These are phyloP conservation scores for Anthopleura sola DNA, from an alignment of 64 coral and sea anemone species.

Conservation along the genomic window DNA sequence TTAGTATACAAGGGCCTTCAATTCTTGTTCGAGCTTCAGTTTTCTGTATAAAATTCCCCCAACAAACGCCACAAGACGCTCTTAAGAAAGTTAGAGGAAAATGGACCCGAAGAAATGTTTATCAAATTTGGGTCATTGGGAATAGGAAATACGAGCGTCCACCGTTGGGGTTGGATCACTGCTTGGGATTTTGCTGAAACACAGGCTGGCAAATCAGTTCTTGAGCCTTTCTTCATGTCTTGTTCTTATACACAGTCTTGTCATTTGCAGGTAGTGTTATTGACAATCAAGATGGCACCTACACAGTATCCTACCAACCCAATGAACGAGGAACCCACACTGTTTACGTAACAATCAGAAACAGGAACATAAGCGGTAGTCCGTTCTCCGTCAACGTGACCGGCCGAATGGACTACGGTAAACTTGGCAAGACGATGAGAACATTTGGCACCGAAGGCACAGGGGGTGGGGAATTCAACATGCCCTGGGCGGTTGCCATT, in stretches of 20 bases:
- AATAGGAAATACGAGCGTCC: no score
- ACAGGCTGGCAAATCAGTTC: not conserved
- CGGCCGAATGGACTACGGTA: constrained; percentile 66
- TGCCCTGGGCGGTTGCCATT: constrained; percentile 84
- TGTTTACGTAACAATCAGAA: constrained; percentile 68
- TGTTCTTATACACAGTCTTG: not conserved
- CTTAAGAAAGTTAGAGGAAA: no score
- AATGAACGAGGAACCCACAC: constrained; percentile 60
- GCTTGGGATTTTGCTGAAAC: no score
- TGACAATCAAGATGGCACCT: constrained; percentile 88
- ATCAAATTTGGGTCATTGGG: no score
- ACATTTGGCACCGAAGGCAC: constrained; percentile 72
- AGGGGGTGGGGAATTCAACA: constrained; percentile 77
- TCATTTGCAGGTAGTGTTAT: constrained; percentile 58
- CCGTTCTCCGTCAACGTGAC: constrained; percentile 81
- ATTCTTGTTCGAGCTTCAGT: no score
- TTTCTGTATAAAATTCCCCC: no score
- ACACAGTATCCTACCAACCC: constrained; percentile 75
- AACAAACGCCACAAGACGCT: no score
- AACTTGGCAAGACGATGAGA: constrained; percentile 41
- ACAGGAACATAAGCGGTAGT: constrained; percentile 75
- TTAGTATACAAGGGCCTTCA: no score
- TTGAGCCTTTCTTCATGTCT: not conserved
- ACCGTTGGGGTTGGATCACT: no score
- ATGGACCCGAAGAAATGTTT: no score